Conservation (phyloP, 1,140 invertebrate species). For the Pemphigus obesinymphae region DNA sequence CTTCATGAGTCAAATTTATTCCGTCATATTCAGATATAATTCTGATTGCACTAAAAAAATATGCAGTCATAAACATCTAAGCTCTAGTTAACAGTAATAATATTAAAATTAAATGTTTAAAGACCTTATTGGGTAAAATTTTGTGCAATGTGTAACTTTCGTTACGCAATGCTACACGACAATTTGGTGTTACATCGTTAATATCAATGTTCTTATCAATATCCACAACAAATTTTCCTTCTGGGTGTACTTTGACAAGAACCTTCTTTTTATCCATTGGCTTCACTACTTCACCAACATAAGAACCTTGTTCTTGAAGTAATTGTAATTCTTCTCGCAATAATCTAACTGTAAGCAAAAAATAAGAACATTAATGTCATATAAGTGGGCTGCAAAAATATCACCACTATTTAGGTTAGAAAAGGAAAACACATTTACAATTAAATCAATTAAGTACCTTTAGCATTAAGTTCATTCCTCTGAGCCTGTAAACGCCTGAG, state of each 20-base stretch:
- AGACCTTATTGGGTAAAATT: slow-evolving; percentile 94
- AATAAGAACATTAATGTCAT: too few relatives aligned
- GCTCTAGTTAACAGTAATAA: neutral
- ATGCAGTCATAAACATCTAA: too few relatives aligned
- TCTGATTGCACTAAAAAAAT: too few relatives aligned
- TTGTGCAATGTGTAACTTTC: slow-evolving; percentile 99
- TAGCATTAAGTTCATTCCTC: slow-evolving; percentile 98
- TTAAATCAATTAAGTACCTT: slow-evolving; percentile 61
- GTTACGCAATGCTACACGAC: slow-evolving; percentile 93
- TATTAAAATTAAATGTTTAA: neutral
- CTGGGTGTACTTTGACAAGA: slow-evolving; percentile 98
- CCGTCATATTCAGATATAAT: too few relatives aligned
- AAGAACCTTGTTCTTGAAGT: slow-evolving; percentile 98
- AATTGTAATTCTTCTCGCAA: slow-evolving; percentile 95
- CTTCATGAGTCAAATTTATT: too few relatives aligned
- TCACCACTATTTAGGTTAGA: too few relatives aligned
- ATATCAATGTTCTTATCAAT: slow-evolving; percentile 99
- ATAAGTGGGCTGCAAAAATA: too few relatives aligned
- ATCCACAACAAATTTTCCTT: slow-evolving; percentile 99
- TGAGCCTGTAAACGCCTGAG: slow-evolving; percentile 94
- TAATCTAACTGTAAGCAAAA: slow-evolving; percentile 75
- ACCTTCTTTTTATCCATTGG: slow-evolving; percentile 99
- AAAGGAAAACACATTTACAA: neutral
- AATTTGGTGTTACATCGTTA: slow-evolving; percentile 95
- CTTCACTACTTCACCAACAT: slow-evolving; percentile 99